Percentiles rank a stretch among this genome's conserved stretches.
These are phyloP conservation scores for Pangasius djambal DNA, from an alignment of 2,797 vertebrate genomes.

Conservation along the genomic window DNA sequence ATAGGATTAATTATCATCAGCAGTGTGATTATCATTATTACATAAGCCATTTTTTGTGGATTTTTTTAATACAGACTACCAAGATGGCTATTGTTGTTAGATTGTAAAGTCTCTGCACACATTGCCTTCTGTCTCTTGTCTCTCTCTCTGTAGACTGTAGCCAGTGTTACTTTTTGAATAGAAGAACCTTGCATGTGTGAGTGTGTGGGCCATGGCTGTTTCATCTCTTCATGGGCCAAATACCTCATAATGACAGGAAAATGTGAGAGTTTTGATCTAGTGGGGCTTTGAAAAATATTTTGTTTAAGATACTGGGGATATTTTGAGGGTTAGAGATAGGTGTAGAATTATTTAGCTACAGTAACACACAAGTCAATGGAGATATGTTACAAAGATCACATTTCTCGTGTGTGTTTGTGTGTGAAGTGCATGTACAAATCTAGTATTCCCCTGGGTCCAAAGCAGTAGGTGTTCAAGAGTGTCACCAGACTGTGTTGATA, in stretches of 20 bases:
- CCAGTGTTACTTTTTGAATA: background rate
- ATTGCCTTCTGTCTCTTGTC: background rate
- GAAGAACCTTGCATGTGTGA: background rate
- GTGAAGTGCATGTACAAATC: background rate
- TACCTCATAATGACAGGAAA: background rate
- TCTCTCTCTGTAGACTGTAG: background rate
- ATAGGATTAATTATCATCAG: background rate
- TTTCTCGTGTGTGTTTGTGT: background rate
- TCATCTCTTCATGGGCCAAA: background rate
- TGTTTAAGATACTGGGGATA: background rate
- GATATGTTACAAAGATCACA: background rate
- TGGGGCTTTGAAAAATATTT: background rate
- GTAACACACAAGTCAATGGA: background rate
- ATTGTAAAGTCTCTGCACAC: background rate
- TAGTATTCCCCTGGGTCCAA: conserved; percentile 13
- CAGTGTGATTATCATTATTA: background rate
- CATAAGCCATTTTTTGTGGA: background rate
- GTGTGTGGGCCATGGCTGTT: background rate
- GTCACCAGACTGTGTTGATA: conserved; percentile 49
- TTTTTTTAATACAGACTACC: background rate
- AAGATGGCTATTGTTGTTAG: background rate
- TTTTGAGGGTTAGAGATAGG: background rate
- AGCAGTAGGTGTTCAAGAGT: conserved; percentile 36
- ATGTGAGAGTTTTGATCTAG: background rate
- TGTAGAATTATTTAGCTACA: background rate